Conservation (phyloP, 2,888 invertebrate genomes). For the Ischnus inquisitorius region DNA sequence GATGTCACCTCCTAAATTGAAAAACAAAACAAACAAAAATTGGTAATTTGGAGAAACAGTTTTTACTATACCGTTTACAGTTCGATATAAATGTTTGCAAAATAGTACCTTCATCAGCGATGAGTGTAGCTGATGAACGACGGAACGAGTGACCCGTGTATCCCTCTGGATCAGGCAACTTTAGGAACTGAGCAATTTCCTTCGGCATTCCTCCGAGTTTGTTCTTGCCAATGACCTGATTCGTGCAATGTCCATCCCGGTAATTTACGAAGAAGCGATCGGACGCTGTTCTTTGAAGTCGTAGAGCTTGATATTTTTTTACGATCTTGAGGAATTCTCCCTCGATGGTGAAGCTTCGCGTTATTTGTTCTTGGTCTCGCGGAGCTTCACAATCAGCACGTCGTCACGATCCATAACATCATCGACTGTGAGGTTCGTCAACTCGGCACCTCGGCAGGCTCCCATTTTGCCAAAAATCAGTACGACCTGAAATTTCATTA, state of each 20-base stretch:
- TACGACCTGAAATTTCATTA: slow-evolving; percentile 22
- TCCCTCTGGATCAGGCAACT: too few species aligned
- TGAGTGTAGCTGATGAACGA: not conserved
- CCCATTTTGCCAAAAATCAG: not conserved
- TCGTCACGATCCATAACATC: not conserved
- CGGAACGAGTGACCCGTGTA: too few species aligned
- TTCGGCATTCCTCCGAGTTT: too few species aligned
- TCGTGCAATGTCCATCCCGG: not conserved
- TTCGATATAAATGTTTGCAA: not conserved
- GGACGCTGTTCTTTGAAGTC: not conserved
- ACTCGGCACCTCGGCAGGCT: not conserved
- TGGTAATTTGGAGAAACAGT: slow-evolving; percentile 1
- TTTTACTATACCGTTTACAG: too few species aligned
- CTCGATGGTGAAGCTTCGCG: not conserved
- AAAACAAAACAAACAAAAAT: not conserved
- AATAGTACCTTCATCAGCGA: not conserved
- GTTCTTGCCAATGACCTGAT: not conserved
- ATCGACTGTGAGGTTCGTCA: not conserved
- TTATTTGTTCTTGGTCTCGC: not conserved
- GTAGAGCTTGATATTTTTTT: not conserved
- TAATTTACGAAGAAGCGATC: not conserved
- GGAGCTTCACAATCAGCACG: not conserved
- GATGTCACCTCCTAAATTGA: slow-evolving; percentile 18
- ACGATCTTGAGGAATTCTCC: not conserved
- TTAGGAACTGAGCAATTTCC: too few species aligned